Conservation (phyloP, 1,140 invertebrate species). For the Ips typographus region DNA sequence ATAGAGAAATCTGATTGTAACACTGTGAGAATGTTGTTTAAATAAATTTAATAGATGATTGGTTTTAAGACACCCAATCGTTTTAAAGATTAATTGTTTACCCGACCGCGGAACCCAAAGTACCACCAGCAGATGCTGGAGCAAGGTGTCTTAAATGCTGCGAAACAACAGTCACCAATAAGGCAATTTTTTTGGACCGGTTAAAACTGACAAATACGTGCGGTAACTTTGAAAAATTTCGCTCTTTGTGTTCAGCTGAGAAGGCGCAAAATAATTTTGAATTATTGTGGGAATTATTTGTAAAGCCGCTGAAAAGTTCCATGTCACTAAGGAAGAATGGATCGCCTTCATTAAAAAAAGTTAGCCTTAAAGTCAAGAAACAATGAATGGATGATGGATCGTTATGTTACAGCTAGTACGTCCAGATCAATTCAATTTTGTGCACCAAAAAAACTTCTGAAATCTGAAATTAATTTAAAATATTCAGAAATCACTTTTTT, state of each 20-base stretch:
- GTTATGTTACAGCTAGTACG: too few species aligned
- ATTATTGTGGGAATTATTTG: not conserved
- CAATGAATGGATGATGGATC: too few species aligned
- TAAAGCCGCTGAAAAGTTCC: too few species aligned
- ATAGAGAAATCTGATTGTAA: slow-evolving; percentile 18
- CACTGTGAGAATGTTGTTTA: slow-evolving; percentile 24
- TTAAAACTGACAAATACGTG: not conserved
- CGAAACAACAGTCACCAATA: not conserved
- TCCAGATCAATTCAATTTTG: too few species aligned
- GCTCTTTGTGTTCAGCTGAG: not conserved
- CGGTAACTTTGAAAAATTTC: not conserved
- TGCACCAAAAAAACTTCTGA: too few species aligned
- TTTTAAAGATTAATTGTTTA: not conserved
- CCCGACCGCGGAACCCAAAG: not conserved
- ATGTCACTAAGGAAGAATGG: too few species aligned
- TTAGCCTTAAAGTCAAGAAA: too few species aligned
- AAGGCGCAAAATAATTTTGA: not conserved
- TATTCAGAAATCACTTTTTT: too few species aligned
- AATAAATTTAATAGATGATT: slow-evolving; percentile 22
- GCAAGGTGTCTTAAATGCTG: not conserved
- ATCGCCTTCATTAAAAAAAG: too few species aligned
- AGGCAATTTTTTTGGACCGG: not conserved
- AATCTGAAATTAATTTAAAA: too few species aligned
- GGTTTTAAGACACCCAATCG: not conserved
- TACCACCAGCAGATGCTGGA: not conserved